Evolutionary conservation across 2,113 vertebrate genomes (phyloP).

Genomic region (Alethe diademata): DNA sequence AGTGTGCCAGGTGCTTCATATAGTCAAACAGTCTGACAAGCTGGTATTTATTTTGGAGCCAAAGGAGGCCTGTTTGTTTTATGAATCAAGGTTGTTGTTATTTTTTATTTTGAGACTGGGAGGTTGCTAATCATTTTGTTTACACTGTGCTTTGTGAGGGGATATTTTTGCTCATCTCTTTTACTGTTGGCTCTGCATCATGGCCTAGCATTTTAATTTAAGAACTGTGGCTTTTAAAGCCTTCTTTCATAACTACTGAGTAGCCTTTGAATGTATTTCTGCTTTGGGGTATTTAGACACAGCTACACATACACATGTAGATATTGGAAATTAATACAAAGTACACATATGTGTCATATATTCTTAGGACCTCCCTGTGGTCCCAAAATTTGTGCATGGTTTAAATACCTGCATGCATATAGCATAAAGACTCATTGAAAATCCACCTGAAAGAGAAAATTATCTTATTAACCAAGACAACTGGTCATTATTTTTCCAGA

Average conservation of each 20-base stretch:
- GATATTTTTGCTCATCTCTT: neutral
- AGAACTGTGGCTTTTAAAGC: neutral
- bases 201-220: neutral
- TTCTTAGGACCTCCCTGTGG: fast-evolving
- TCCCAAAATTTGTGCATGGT: neutral
- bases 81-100: neutral
- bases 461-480: neutral
- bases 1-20: conserved; percentile 23
- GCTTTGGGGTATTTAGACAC: neutral
- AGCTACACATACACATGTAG: neutral
- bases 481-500: neutral
- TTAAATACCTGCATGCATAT: neutral
- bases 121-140: neutral
- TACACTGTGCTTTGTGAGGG: neutral
- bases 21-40: conserved; percentile 21
- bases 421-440: neutral
- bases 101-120: conserved; percentile 10
- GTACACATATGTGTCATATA: neutral
- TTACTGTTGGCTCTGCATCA: neutral
- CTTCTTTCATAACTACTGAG: neutral
- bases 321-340: neutral
- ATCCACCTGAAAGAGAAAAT: neutral
- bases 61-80: neutral
- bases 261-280: neutral
- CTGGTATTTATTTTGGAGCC: conserved; percentile 44